Base-by-base conservation (phyloP, 2,888 invertebrate species). In the Minunthozetes semirufus region DNA sequence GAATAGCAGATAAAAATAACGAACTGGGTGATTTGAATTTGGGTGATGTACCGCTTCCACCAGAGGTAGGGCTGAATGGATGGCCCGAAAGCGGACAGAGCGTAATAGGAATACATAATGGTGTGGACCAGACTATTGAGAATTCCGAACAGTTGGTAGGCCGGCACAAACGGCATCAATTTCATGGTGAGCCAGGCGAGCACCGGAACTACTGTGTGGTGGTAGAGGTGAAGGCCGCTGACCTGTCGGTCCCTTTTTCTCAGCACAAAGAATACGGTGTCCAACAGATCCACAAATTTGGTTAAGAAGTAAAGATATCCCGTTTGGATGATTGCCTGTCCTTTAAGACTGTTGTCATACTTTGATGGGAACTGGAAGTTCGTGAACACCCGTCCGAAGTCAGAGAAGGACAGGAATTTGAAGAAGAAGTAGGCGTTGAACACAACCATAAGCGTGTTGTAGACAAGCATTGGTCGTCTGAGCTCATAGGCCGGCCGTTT, bases 211-310 rank as follows among this genome's bases (percentile, higher is more conserved):
- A 56, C 5, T 11, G 72, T 72, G 38, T 75, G 75, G 19, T 75
- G 75, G 33, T 75, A 75, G 1, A 75, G 15, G 46, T 75, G 75
- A n/a, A 75, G 53, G 27, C 50, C 70, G 11, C 61, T 33, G 1
- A 74, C 46, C 22, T 74, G 75, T 15, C 46, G 17, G 22, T 75
- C n/a, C 29, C 38, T 53, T 19, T 75, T 75, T 27, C 75, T 15
- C 15, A 75, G 27, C 13, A 75, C 75, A 46, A 75, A 75, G 46
- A 75, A 75, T 1, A 75, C 33, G 2, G 75, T 75, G 61, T 75
- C 75, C 71, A 75, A 61, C 4, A 75, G 56, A 19, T 75, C 75
- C 19, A 71, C 46, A 25, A 71, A 72, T 22, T 71, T 72, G 22
- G 75, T 72, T n/a, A 75, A n/a, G 5, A n/a, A 72, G 48, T 71